A percentile compares a stretch with the other conserved stretches of the same genome.
These are phyloP conservation scores for Chloroceryle aenea DNA, from an alignment of 2,113 vertebrate genomes.

Conservation along the genomic window DNA sequence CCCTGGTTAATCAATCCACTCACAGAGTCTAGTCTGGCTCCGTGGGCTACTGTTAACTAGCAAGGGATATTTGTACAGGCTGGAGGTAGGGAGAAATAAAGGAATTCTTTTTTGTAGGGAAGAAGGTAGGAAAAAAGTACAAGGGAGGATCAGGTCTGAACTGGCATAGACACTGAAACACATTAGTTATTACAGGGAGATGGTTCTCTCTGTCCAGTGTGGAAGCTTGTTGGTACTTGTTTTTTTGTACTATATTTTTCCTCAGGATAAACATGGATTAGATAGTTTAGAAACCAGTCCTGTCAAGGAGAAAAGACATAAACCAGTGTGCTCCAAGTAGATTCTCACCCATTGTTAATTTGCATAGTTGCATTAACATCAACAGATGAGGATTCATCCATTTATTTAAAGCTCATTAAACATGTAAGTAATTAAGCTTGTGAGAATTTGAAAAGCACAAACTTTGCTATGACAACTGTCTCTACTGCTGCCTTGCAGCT, in stretches of 20 bases:
- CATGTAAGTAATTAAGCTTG: background rate
- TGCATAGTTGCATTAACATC: background rate
- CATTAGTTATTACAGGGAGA: background rate
- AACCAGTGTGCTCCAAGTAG: background rate
- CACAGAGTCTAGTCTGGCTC: background rate
- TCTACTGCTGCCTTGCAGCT: background rate
- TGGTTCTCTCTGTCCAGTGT: background rate
- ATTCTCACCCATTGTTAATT: background rate
- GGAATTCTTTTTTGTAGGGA: background rate
- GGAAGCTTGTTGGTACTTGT: background rate
- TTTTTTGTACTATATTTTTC: background rate
- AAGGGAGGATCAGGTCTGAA: background rate
- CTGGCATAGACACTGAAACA: background rate
- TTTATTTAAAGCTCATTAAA: constrained; percentile 21
- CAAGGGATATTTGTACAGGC: background rate
- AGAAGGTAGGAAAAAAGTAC: background rate
- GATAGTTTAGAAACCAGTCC: background rate
- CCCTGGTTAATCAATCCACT: background rate
- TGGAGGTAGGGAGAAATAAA: background rate
- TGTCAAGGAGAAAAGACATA: background rate
- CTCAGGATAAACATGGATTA: background rate
- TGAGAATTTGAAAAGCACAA: background rate
- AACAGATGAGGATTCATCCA: background rate
- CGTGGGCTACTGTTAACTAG: background rate
- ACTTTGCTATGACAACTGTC: background rate